Base-by-base conservation (phyloP, 1,140 invertebrate species). In the Cherax quadricarinatus region DNA sequence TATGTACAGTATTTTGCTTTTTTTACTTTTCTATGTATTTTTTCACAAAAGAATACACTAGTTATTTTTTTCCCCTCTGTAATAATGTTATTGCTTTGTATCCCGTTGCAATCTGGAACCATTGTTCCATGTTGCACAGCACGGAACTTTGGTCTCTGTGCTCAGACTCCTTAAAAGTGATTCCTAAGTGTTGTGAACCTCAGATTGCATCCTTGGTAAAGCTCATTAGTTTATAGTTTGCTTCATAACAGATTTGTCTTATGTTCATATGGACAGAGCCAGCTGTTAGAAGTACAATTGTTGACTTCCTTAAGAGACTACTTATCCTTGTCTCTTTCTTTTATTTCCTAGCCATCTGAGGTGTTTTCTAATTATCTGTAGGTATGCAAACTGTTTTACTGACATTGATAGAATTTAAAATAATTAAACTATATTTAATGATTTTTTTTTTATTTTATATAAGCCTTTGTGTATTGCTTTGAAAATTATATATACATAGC, bases 341-440 rank as follows among this genome's bases (percentile, higher is more conserved):
- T 16, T 66, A 66, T 66, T 66, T 18, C 62, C 62, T 66, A 21
- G 14, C 14, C 16, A 51, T 51, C 79, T 86, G 84, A 41, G 62
- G 70, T 87, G 51, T 78, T 51, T 53, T 66, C 3, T 81, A 53
- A 81, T 81, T 21, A 62, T 83, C 51, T 51, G 70, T 75, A 75
- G 70, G n/a, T 30, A 21, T 12, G n/a, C 5, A n/a, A 6, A 75
- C 70, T 75, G 70, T 75, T 66, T 87, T 73, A 87, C 85, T 87
- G 85, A 73, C 62, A 87, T 53, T 53, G 41, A 87, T 87, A 87
- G 85, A 30, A 87, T 87, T 87, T 87, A 87, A 49, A 53, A 78
- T 87, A 24, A 87, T 73, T 86, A 73, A 87, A 78, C 9, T 48
- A 53, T 87, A 70, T 73, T 70, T 70, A n/a, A 53, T 16, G n/a